Evolutionary conservation across 2,113 vertebrate genomes (phyloP), one percentile per base, ranked within the genome.

Genomic region (Galemys pyrenaicus): DNA sequence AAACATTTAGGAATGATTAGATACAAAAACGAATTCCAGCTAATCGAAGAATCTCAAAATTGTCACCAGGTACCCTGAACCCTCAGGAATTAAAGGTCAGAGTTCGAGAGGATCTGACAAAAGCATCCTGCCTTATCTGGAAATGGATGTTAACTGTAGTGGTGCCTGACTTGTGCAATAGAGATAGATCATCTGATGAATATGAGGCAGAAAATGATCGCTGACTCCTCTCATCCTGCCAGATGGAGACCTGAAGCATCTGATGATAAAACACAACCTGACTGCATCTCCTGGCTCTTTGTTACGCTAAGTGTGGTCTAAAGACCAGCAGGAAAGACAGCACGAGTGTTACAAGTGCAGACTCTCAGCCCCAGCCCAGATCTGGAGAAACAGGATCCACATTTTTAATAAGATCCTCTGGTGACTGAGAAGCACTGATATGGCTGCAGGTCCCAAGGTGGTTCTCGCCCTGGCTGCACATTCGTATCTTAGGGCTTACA

Each of bases 41-140:
- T 79, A 73, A 90, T 64, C 24, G 82, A 91, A 87, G 35, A 81
- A 73, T 86, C 79, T 96, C 20, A 35, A 96, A 93, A 58, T 91
- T 20, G 70, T 68, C 17, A 93, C 44, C 32, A 26, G 0, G 0
- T 60, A 75, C 56, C 46, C 32, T 32, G 60, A n/a, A 19, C 62
- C 95, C 4, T 32, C 41, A 79, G 58, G 20, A 94, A 75, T 78
- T 60, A 80, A 81, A 16, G 70, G 24, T 35, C 16, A 75, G 71
- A 68, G 8, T n/a, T 28, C 26, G n/a, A 56, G 35, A 44, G 22
- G 85, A 6, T 91, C 28, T 96, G 78, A 37, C 5, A 71, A 87
- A 86, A 87, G 26, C 9, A 56, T 78, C 56, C 84, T 83, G 30
- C 71, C 51, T 92, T 73, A 6, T 68, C 67, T 90, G 37, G 41